Evolutionary conservation across 1,140 invertebrate species (phyloP).

Genomic region (Bombus consobrinus): DNA sequence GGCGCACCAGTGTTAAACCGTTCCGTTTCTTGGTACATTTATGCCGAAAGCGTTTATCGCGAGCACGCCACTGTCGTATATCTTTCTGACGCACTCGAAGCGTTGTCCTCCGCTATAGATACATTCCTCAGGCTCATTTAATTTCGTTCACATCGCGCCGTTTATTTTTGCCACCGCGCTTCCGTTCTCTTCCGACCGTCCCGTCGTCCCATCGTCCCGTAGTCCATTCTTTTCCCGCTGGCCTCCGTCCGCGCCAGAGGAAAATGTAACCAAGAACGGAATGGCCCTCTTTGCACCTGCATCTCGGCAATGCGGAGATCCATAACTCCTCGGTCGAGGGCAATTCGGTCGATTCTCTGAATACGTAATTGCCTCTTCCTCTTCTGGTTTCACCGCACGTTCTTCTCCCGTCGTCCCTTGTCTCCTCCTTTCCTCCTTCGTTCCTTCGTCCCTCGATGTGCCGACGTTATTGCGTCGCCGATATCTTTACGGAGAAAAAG

Average conservation of each 20-base stretch:
- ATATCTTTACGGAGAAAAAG: background rate
- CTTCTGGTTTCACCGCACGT: constrained; percentile 49
- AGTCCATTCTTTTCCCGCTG: background rate
- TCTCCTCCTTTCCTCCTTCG: background rate
- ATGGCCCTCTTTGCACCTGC: constrained; percentile 59
- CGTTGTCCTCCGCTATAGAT: constrained; percentile 52
- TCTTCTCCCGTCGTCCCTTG: background rate
- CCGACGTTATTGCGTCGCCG: constrained; percentile 53
- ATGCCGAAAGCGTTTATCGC: constrained; percentile 64
- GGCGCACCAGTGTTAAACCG: constrained; percentile 50
- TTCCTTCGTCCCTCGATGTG: constrained; percentile 11
- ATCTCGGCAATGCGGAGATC: constrained; percentile 61
- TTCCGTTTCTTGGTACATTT: constrained; percentile 45
- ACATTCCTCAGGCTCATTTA: constrained; percentile 65
- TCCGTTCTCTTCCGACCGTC: background rate
- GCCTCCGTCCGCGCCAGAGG: constrained; percentile 31
- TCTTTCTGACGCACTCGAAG: constrained; percentile 58
- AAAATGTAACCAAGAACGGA: constrained; percentile 56
- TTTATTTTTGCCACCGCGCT: constrained; percentile 57
- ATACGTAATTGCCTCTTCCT: constrained; percentile 69
- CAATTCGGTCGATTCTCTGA: constrained; percentile 70
- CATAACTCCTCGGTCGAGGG: constrained; percentile 66
- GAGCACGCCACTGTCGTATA: constrained; percentile 60
- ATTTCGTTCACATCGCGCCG: constrained; percentile 61
- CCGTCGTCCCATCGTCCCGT: background rate